Conservation (phyloP, 1,140 invertebrate genomes). For the Ips nitidus region DNA sequence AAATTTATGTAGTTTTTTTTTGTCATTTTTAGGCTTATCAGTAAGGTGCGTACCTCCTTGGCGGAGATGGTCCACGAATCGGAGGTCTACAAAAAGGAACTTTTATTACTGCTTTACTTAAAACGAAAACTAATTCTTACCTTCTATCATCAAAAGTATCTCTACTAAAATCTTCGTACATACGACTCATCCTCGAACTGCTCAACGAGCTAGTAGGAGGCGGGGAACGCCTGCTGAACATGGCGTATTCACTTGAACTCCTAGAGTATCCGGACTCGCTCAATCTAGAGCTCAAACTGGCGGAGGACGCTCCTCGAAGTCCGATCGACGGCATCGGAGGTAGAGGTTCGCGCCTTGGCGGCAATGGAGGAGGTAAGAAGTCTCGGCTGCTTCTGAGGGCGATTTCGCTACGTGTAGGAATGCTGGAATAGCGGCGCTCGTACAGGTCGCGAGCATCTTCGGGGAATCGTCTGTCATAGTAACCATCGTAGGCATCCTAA, state of each 20-base stretch:
- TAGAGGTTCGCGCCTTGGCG: slow-evolving; percentile 64
- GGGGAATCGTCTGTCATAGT: slow-evolving; percentile 72
- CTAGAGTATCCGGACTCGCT: slow-evolving; percentile 53
- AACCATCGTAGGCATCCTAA: slow-evolving; percentile 76
- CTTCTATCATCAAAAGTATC: slow-evolving; percentile 83
- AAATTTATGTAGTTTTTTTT: too few species aligned
- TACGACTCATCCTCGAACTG: slow-evolving; percentile 57
- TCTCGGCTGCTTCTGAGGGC: slow-evolving; percentile 64
- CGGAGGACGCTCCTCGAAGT: slow-evolving; percentile 57
- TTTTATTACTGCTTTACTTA: neutral
- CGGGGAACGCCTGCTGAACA: slow-evolving; percentile 79
- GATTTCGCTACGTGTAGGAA: slow-evolving; percentile 63
- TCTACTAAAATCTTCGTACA: slow-evolving; percentile 83
- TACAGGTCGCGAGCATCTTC: slow-evolving; percentile 77
- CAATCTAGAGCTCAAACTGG: slow-evolving; percentile 53
- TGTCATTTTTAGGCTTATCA: slow-evolving; percentile 51
- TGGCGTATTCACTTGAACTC: slow-evolving; percentile 69
- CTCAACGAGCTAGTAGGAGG: slow-evolving; percentile 53
- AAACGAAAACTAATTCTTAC: slow-evolving; percentile 51
- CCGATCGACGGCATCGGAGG: slow-evolving; percentile 66
- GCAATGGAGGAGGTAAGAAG: slow-evolving; percentile 63
- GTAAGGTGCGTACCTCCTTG: slow-evolving; percentile 79
- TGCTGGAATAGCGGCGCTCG: slow-evolving; percentile 72
- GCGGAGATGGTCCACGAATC: slow-evolving; percentile 72
- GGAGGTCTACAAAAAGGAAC: slow-evolving; percentile 63